Percentiles rank a stretch among this genome's conserved stretches.
Conservation (phyloP, 2,113 vertebrate species). For the Sorex fumeus region DNA sequence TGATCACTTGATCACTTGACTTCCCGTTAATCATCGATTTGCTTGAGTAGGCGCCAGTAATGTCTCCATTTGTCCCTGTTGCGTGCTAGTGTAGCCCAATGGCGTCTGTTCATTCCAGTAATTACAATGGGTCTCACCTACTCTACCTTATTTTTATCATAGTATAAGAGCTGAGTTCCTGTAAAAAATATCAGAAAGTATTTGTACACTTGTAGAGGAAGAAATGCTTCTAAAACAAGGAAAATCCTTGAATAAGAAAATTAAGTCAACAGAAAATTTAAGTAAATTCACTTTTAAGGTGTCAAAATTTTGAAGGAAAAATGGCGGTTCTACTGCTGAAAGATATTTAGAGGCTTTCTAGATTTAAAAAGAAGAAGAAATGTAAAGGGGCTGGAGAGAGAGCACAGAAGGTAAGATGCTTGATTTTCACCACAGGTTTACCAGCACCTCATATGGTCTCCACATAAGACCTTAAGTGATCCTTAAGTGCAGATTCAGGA, state of each 20-base stretch:
- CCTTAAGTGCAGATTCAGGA: too few species aligned
- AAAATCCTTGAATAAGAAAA: not conserved
- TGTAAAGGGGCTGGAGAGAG: not conserved
- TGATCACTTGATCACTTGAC: too few species aligned
- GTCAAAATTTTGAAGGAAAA: not conserved
- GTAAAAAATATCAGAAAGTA: not conserved
- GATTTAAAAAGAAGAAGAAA: not conserved
- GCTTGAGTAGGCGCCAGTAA: too few species aligned
- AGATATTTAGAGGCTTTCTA: constrained; percentile 22
- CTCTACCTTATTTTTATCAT: not conserved
- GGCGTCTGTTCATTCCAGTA: too few species aligned
- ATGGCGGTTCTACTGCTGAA: not conserved
- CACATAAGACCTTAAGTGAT: too few species aligned
- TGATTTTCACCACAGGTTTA: too few species aligned
- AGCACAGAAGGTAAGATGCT: too few species aligned
- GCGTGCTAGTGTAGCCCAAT: too few species aligned
- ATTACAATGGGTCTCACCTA: too few species aligned
- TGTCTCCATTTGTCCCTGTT: too few species aligned
- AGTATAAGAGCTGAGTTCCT: not conserved
- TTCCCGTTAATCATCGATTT: too few species aligned
- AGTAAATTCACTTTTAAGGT: not conserved
- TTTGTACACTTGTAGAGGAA: not conserved
- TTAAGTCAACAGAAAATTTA: not conserved
- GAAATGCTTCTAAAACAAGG: not conserved
- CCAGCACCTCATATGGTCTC: too few species aligned